Conservation (phyloP, 1,140 invertebrate species). For the Sinella curviseta region DNA sequence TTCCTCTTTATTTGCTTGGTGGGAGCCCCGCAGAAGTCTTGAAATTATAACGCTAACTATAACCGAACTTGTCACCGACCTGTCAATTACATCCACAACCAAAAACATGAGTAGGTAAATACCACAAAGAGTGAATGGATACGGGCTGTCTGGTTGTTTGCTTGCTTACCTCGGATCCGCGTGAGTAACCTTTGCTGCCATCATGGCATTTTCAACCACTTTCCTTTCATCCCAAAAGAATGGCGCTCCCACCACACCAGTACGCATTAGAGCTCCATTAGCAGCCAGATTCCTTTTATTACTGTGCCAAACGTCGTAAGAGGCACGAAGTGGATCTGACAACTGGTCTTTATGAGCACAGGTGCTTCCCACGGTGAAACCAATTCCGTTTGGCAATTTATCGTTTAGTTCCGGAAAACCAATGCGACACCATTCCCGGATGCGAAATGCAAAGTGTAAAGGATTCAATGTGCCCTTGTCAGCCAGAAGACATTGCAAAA, state of each 20-base stretch:
- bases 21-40: background rate
- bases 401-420: constrained; percentile 38
- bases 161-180: constrained; percentile 39
- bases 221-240: constrained; percentile 40
- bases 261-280: constrained; percentile 43
- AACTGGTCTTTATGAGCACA: constrained; percentile 22
- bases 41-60: constrained; percentile 17
- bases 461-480: constrained; percentile 26
- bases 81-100: background rate
- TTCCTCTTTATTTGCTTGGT: background rate
- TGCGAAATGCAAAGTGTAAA: constrained; percentile 34
- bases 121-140: too few species aligned
- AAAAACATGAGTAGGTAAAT: too few species aligned
- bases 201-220: constrained; percentile 35
- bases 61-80: background rate
- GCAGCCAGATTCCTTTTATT: constrained; percentile 34
- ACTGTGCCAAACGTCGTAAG: constrained; percentile 34
- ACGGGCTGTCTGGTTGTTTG: too few species aligned
- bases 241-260: constrained; percentile 33
- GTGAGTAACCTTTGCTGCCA: constrained; percentile 39
- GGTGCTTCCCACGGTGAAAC: constrained; percentile 35
- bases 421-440: constrained; percentile 31
- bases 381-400: constrained; percentile 37
- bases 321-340: constrained; percentile 21
- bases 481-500: constrained; percentile 34